These are phyloP conservation scores for Seira musarum DNA, from an alignment of 2,888 invertebrate genomes.

Conservation along the genomic window DNA sequence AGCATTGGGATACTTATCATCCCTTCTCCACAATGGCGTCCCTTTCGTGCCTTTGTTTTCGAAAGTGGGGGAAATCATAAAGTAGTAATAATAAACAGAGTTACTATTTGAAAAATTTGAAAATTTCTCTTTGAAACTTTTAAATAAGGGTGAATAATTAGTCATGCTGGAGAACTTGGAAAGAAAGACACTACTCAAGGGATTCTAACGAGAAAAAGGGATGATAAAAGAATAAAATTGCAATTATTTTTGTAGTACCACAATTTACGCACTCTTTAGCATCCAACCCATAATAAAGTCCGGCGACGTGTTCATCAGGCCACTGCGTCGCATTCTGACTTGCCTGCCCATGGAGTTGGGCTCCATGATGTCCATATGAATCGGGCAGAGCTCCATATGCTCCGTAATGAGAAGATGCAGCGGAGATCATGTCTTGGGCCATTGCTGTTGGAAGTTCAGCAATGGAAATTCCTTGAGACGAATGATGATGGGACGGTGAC, in stretches of 20 bases:
- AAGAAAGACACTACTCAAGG: constrained; percentile 45
- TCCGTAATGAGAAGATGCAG: constrained; percentile 39
- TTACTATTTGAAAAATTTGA: too few species aligned
- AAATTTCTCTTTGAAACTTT: too few species aligned
- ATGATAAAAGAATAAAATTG: constrained; percentile 18
- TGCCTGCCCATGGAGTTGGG: constrained; percentile 26
- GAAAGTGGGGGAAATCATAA: not conserved
- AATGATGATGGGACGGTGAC: constrained; percentile 48
- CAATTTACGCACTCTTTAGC: constrained; percentile 76
- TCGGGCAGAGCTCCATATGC: constrained; percentile 36
- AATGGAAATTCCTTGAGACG: constrained; percentile 38
- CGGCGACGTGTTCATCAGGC: constrained; percentile 35
- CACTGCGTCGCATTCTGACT: constrained; percentile 26
- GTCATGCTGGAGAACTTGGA: not conserved
- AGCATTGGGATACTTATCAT: constrained; percentile 73
- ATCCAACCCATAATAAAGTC: constrained; percentile 62
- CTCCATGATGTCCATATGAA: constrained; percentile 40
- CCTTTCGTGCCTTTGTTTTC: constrained; percentile 53
- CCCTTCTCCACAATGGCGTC: constrained; percentile 62
- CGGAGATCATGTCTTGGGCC: constrained; percentile 27
- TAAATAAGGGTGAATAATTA: too few species aligned
- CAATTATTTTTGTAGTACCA: constrained; percentile 72
- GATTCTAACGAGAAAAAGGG: constrained; percentile 72
- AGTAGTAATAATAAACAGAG: not conserved
- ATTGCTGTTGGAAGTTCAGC: constrained; percentile 38